These are phyloP conservation scores for Sebastes jordani DNA, from an alignment of 2,797 vertebrate species.

Conservation along the genomic window DNA sequence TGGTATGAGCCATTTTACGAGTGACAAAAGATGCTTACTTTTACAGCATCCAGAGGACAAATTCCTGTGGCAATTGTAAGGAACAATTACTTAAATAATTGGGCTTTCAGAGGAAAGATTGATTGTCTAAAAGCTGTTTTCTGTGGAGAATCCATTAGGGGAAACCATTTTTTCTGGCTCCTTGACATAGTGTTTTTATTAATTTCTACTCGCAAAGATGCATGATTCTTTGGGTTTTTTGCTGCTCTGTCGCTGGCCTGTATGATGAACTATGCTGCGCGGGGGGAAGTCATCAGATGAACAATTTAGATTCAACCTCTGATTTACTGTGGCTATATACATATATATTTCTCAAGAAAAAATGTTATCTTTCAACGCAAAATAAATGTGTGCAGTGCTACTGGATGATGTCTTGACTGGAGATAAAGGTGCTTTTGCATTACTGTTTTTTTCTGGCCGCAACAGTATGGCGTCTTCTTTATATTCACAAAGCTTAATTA, in stretches of 20 bases:
- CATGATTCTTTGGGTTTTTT: constrained; percentile 79
- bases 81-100: constrained; percentile 90
- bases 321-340: constrained; percentile 70
- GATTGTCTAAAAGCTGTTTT: constrained; percentile 88
- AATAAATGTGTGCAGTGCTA: constrained; percentile 11
- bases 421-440: background rate
- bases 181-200: constrained; percentile 87
- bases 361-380: constrained; percentile 18
- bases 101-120: constrained; percentile 85
- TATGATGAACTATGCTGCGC: constrained; percentile 74
- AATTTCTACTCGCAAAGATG: constrained; percentile 85
- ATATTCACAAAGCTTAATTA: constrained; percentile 78
- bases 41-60: constrained; percentile 83
- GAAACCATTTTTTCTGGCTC: constrained; percentile 83
- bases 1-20: constrained; percentile 75
- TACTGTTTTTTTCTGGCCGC: background rate
- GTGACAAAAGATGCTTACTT: constrained; percentile 83
- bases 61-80: constrained; percentile 84
- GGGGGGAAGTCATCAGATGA: constrained; percentile 71
- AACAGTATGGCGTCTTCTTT: constrained; percentile 54
- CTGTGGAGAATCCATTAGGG: constrained; percentile 87
- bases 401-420: constrained; percentile 20
- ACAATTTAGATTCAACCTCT: constrained; percentile 79
- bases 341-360: constrained; percentile 53
- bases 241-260: constrained; percentile 71